phyloP scores from a whole-genome alignment of 1,140 invertebrate genomes.

The Zaprionus ghesquierei region DNA sequence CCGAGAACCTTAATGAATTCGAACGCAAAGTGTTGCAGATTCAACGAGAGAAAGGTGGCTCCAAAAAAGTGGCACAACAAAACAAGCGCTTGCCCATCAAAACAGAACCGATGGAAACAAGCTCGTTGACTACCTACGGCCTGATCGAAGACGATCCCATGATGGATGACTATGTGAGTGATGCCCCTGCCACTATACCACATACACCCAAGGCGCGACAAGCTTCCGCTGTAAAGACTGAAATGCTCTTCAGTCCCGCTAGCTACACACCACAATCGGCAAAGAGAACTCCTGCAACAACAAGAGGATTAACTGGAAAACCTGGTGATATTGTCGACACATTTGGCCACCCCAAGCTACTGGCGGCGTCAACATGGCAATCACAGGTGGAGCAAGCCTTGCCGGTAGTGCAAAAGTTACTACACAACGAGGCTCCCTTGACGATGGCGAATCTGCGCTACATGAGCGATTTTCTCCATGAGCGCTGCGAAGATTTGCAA shows the following conservation, averaged over 20 bases:
- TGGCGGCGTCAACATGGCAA: slow-evolving; percentile 44
- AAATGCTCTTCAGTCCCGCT: slow-evolving; percentile 55
- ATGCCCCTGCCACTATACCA: slow-evolving; percentile 26
- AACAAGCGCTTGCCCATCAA: slow-evolving; percentile 10
- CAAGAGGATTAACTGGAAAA: slow-evolving; percentile 16
- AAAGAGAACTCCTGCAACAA: slow-evolving; percentile 13
- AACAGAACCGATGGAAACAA: slow-evolving; percentile 21
- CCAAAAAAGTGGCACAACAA: slow-evolving; percentile 28
- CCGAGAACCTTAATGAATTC: slow-evolving; percentile 84
- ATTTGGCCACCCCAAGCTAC: slow-evolving; percentile 63
- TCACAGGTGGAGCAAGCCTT: slow-evolving; percentile 48
- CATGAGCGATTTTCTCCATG: slow-evolving; percentile 61
- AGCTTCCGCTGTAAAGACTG: slow-evolving; percentile 32
- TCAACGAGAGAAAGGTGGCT: slow-evolving; percentile 69
- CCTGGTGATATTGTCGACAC: slow-evolving; percentile 63
- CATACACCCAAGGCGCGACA: slow-evolving; percentile 55
- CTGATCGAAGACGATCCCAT: slow-evolving; percentile 56
- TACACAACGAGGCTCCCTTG: slow-evolving; percentile 45
- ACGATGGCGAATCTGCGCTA: slow-evolving; percentile 49
- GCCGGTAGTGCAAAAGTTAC: slow-evolving; percentile 49
- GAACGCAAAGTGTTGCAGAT: slow-evolving; percentile 86
- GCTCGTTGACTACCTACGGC: slow-evolving; percentile 50
- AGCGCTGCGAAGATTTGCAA: slow-evolving; percentile 53
- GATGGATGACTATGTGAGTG: slow-evolving; percentile 60
- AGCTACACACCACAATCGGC: slow-evolving; percentile 60